Evolutionary conservation across 1,140 invertebrate species (phyloP).

Genomic region (Scaptomyza montana): DNA sequence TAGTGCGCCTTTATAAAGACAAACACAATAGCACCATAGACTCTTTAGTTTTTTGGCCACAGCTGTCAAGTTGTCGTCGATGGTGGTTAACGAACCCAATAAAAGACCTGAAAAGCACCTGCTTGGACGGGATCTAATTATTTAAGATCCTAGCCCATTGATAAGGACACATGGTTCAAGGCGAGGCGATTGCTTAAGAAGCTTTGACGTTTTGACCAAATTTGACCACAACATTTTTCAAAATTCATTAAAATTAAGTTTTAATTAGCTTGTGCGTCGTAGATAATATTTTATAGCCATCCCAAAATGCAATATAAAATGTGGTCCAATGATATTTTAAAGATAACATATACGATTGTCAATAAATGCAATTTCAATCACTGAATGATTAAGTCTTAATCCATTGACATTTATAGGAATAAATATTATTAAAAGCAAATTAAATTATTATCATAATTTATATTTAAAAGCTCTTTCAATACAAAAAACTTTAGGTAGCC

Average conservation of each 20-base stretch:
- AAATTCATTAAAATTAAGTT: background rate
- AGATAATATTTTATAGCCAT: constrained; percentile 6
- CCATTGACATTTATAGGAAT: background rate
- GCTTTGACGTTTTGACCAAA: background rate
- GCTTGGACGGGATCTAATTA: too few relatives aligned
- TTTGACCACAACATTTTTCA: background rate
- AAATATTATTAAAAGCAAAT: background rate
- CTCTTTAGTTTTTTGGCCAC: constrained; percentile 3
- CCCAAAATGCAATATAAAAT: background rate
- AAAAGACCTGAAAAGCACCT: background rate
- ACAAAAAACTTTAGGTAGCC: too few relatives aligned
- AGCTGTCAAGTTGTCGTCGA: constrained; percentile 22
- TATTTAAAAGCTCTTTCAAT: too few relatives aligned
- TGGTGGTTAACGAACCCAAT: background rate
- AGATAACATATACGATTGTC: background rate
- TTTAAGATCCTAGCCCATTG: constrained; percentile 17
- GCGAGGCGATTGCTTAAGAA: background rate
- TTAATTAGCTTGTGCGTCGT: constrained; percentile 18
- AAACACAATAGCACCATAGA: constrained; percentile 20
- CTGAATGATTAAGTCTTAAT: too few relatives aligned
- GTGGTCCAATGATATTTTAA: background rate
- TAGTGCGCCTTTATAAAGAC: constrained; percentile 30
- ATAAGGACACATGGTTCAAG: constrained; percentile 9
- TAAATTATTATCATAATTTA: too few relatives aligned
- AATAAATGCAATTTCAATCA: background rate